Base-by-base conservation (phyloP, 1,140 invertebrate genomes). In the Sitobion miscanthi region DNA sequence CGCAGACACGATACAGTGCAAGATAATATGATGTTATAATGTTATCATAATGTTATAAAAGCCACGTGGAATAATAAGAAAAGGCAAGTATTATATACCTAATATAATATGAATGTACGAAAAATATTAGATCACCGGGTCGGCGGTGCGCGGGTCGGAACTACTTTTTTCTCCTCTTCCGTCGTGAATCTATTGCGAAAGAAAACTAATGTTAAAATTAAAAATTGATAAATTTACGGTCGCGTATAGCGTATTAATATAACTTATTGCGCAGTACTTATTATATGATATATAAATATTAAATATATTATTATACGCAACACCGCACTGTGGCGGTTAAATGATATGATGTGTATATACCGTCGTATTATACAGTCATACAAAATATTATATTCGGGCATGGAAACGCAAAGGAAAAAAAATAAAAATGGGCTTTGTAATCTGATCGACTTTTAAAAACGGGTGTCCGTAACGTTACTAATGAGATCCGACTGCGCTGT, bases 211-310 rank as follows among this genome's bases (percentile, higher is more conserved):
- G 14, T 14, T 77, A 17, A 77, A 90, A 90, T 90, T 90, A 69
- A 90, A 90, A 90, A 90, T 90, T 57, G 57, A 90, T 90, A 90
- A 90, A 90, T 90, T 90, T 47, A 90, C 42, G 54, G 30, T 47
- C 38, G 45, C 57, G 42, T 69, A 57, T 3, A 11, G 2, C n/a
- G 35, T 77, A n/a, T 20, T n/a, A 30, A 69, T n/a, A n/a, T n/a
- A 0, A 3, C 4, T 9, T 21, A 21, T 11, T 85, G 1, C 9
- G 38, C n/a, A 17, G n/a, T 77, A n/a, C n/a, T 17, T 52, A 54
- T 21, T 7, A 54, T 17, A 42, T 42, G 23, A 42, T 82, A 82
- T 77, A 38, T 83, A 38, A 6, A 38, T 20, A 82, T 83, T n/a
- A 6, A 21, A n/a, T 30, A 77, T 77, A 77, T 77, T 69, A n/a